These are phyloP conservation scores for Chlorodrepanis virens DNA, from an alignment of 2,113 vertebrate species.

Conservation along the genomic window DNA sequence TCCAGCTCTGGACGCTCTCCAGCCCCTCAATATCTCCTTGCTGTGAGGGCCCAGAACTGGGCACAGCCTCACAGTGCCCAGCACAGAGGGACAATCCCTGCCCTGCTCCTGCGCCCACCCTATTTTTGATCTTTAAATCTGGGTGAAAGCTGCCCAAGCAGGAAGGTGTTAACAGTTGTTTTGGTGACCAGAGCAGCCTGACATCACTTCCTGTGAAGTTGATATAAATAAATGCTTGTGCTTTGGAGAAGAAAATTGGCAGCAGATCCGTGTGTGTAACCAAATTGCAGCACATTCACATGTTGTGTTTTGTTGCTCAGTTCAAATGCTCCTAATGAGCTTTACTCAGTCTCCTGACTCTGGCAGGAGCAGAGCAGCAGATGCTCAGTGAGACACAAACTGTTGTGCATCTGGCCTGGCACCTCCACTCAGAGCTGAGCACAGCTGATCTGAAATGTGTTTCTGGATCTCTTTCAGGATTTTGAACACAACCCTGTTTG, in stretches of 20 bases:
- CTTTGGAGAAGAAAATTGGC: conserved; percentile 1
- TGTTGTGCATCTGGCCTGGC: not conserved
- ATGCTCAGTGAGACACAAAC: not conserved
- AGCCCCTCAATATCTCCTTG: not conserved
- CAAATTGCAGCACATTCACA: not conserved
- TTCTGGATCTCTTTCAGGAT: conserved; percentile 78
- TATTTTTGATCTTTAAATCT: not conserved
- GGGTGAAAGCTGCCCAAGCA: not conserved
- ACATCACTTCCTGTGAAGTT: conserved; percentile 14
- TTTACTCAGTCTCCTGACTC: not conserved
- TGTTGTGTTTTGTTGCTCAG: not conserved
- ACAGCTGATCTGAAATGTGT: not conserved
- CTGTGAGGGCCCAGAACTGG: not conserved
- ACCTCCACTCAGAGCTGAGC: not conserved
- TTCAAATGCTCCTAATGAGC: not conserved
- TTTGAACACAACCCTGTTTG: conserved; percentile 91
- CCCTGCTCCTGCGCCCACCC: not conserved
- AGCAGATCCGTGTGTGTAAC: not conserved
- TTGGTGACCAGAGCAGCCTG: not conserved
- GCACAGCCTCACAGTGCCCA: not conserved
- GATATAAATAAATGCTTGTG: not conserved
- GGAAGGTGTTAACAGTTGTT: not conserved
- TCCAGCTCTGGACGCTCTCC: not conserved
- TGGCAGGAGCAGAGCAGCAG: conserved; percentile 28
- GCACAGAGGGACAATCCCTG: not conserved